A percentile compares a stretch with the other conserved stretches of the same genome.
These are phyloP conservation scores for Anthopleura xanthogrammica DNA, from an alignment of 92 coral and sea anemone genomes.

Conservation along the genomic window DNA sequence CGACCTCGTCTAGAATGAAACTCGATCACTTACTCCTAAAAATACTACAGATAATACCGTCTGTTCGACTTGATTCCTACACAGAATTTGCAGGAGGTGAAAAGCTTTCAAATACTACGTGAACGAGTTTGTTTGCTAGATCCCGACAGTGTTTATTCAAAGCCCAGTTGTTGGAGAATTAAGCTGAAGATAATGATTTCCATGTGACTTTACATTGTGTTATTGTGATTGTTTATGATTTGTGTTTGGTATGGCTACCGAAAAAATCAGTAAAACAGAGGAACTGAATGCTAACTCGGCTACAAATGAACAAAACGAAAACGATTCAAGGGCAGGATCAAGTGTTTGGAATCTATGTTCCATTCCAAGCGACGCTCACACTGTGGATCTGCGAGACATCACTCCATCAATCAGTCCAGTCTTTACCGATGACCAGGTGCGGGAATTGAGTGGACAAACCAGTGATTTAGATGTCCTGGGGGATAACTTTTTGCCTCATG, in stretches of 20 bases:
- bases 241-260: conserved; percentile 25
- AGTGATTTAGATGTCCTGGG: conserved; percentile 70
- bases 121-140: background rate
- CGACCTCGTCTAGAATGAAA: conserved; percentile 21
- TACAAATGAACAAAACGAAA: background rate
- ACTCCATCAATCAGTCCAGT: conserved; percentile 94
- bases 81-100: background rate
- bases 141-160: background rate
- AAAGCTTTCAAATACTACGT: background rate
- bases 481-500: conserved; percentile 61
- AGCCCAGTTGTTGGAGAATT: conserved; percentile 14
- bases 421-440: conserved; percentile 96
- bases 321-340: conserved; percentile 17
- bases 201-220: conserved; percentile 16
- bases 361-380: conserved; percentile 49
- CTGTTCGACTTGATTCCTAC: background rate
- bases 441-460: conserved; percentile 74
- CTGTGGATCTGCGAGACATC: conserved; percentile 87
- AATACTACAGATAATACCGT: conserved; percentile 10
- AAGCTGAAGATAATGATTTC: background rate
- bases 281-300: background rate
- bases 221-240: conserved; percentile 14
- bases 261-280: conserved; percentile 2
- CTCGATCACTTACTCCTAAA: conserved; percentile 13
- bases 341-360: conserved; percentile 73